Evolutionary conservation across 1,140 invertebrate genomes (phyloP), one percentile per base, ranked within the genome.

Genomic region (Xylocopa sonorina): DNA sequence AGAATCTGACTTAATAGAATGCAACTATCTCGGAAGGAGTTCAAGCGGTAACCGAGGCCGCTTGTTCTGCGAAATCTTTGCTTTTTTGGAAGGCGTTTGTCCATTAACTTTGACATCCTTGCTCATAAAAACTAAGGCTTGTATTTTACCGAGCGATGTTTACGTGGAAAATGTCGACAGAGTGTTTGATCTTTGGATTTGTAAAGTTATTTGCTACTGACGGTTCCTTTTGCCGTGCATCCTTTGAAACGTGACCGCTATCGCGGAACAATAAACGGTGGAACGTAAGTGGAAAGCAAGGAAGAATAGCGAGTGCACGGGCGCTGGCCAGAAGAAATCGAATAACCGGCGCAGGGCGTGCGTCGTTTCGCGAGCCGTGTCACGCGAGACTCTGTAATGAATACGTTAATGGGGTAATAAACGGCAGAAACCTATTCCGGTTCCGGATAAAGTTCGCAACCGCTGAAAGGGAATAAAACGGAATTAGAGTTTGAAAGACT

Each of bases 1-100:
- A 21, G 32, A 51, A 50, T 50, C 46, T n/a, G 75, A 69, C 60
- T 78, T 71, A 62, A 78, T 29, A 71, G 75, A 43, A 78, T 43
- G n/a, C 75, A 78, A 58, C 55, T 78, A 71, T 60, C 53, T 69
- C 24, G 41, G 1, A 29, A 12, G 29, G 41, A 10, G 64, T 58
- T 48, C 41, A n/a, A 41, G 16, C 38, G 53, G 53, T 24, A 41
- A n/a, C 18, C 32, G 16, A 16, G 29, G 14, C 1, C 27, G 27
- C 3, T 2, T 1, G 14, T 51, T 51, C 6, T 12, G 1, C 16
- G 29, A 27, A 58, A 48, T 29, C 48, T 38, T 57, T 27, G 7
- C 24, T 9, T 38, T 24, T 41, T 1, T n/a, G 34, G 16, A 2
- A 43, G 16, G 10, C 10, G 38, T 18, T 27, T 41, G 5, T 16